These are phyloP conservation scores for Gallinago stenura DNA, from an alignment of 2,797 vertebrate genomes.

Conservation along the genomic window DNA sequence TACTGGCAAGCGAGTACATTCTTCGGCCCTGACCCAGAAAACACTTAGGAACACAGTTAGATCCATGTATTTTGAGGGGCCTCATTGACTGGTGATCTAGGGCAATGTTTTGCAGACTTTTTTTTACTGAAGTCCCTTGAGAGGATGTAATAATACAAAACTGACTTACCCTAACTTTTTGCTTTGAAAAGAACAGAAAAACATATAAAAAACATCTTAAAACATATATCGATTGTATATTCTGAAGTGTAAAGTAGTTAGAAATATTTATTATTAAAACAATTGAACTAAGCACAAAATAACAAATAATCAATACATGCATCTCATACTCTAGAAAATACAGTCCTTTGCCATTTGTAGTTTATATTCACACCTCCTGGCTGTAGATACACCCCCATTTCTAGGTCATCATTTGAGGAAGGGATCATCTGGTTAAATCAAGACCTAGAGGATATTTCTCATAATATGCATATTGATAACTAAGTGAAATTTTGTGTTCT, in stretches of 20 bases:
- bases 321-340: background rate
- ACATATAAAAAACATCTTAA: background rate
- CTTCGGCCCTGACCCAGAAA: slow-evolving; percentile 43
- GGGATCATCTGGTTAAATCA: background rate
- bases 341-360: background rate
- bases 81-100: slow-evolving; percentile 26
- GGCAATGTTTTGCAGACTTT: background rate
- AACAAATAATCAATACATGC: background rate
- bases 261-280: background rate
- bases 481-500: background rate
- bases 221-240: background rate
- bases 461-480: background rate
- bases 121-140: background rate
- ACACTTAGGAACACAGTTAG: slow-evolving; percentile 9
- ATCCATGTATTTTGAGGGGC: slow-evolving; percentile 19
- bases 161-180: background rate
- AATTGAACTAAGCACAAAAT: background rate
- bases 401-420: background rate
- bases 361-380: background rate
- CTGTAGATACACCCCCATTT: background rate
- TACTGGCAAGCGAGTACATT: slow-evolving; percentile 56
- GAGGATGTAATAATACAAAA: slow-evolving; percentile 27
- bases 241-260: background rate
- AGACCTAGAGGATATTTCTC: background rate
- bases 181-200: background rate